A percentile compares a stretch with the other conserved stretches of the same genome.
Evolutionary conservation across 2,113 vertebrate species (phyloP).

Genomic region (Hystrix brachyura): DNA sequence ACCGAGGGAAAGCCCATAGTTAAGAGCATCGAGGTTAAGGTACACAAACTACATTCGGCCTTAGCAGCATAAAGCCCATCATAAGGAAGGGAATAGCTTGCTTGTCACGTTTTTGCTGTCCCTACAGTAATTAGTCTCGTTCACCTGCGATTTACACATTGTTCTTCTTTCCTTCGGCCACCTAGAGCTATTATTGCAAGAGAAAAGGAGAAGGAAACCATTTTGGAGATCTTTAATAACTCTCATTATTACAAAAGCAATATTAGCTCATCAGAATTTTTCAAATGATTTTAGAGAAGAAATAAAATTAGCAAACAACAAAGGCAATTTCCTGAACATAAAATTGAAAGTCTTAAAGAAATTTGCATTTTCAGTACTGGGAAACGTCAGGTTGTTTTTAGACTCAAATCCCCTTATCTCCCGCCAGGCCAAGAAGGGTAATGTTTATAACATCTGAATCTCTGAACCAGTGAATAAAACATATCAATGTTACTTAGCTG

Average conservation of each 20-base stretch:
- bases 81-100: rapidly evolving
- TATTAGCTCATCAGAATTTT: neutral
- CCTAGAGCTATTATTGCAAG: neutral
- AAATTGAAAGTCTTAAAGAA: slow-evolving; percentile 72
- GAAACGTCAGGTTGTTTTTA: slow-evolving; percentile 47
- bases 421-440: slow-evolving; percentile 68
- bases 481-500: slow-evolving; percentile 86
- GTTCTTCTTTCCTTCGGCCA: neutral
- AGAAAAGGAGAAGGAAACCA: neutral
- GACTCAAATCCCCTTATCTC: slow-evolving; percentile 67
- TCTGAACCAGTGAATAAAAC: slow-evolving; percentile 85
- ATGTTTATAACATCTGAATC: slow-evolving; percentile 84
- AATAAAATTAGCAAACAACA: slow-evolving; percentile 58
- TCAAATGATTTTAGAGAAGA: slow-evolving; percentile 51
- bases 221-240: neutral
- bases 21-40: neutral
- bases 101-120: neutral
- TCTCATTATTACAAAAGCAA: neutral
- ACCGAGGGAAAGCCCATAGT: neutral
- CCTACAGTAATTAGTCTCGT: neutral
- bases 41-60: neutral
- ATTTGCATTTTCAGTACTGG: slow-evolving; percentile 64
- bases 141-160: neutral
- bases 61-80: neutral
- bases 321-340: slow-evolving; percentile 66